Evolutionary conservation across 2,113 vertebrate genomes (phyloP), one percentile per base, ranked within the genome.

Genomic region (Malurus cyaneus): DNA sequence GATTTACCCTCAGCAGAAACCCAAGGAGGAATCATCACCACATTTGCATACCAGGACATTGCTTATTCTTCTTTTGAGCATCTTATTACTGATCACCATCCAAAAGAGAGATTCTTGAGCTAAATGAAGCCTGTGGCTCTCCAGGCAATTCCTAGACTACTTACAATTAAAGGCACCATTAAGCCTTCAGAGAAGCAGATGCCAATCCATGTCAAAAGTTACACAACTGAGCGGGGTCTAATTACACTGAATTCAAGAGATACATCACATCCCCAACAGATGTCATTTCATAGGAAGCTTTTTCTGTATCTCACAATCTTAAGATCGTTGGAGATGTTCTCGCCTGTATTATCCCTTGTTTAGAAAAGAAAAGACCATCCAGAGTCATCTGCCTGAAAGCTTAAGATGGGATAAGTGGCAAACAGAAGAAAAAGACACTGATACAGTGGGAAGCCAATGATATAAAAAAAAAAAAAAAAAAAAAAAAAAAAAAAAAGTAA

Each of bases 131-230:
- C 52, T 46, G 13, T 34, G 46, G 59, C 74, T 94, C 88, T 94
- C 79, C 28, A 93, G 50, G 59, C 95, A 95, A 62, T 82, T 95
- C 86, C 81, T 79, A 59, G 52, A 65, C 77, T 80, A 65, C 67
- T 90, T n/a, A 39, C 23, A 94, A 96, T 93, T 93, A 95, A n/a
- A 95, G 72, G 86, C 79, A 88, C 76, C 76, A 91, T 89, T 92
- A 94, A 90, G 50, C 86, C 67, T 88, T 88, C 79, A 90, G 72
- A 93, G 62, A 79, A 71, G 31, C 85, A 91, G 92, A 88, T 65
- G 67, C 59, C 86, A 92, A 73, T 39, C 88, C 86, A 54, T 39
- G 80, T 77, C n/a, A 88, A 44, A 84, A 86, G 88, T 76, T 54
- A 72, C 26, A 15, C 67, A 59, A 62, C 46, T 93, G 84, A 87